Evolutionary conservation across 2,797 vertebrate genomes (phyloP), one percentile per base, ranked within the genome.

Genomic region (Botia kubotai): DNA sequence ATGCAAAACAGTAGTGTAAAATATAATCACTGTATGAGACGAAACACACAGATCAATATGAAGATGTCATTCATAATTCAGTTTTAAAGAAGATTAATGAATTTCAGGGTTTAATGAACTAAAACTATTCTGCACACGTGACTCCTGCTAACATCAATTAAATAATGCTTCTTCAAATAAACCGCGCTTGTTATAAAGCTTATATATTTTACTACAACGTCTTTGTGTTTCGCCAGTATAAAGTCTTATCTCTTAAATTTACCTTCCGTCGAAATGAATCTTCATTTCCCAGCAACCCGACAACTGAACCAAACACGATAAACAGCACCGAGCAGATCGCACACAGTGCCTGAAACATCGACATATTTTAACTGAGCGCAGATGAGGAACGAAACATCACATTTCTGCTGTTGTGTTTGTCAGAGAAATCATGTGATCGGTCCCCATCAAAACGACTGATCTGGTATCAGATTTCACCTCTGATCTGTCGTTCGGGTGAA

Each of bases 141-240:
- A 43, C 39, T 43, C n/a, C n/a, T n/a, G n/a, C n/a, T n/a, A n/a
- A n/a, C 3, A 39, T 39, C 36, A 39, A 39, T 39, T 0, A 39
- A 39, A 39, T 39, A 39, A 39, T 39, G 36, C 2, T 36, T 11
- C 0, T 53, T 13, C 12, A 12, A 13, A 0, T 55, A 19, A 21
- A 7, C 6, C 1, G 10, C 19, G 29, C 55, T 0, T 11, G 13
- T n/a, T n/a, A n/a, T n/a, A n/a, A n/a, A n/a, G n/a, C n/a, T 72
- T 3, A 0, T 17, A 19, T 4, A 11, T 1, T 7, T 11, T n/a
- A n/a, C n/a, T n/a, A n/a, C n/a, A 3, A 13, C 7, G 0, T 48
- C 1, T 62, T 43, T 60, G 71, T 4, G 21, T n/a, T 1, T 39
- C 39, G 4, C 10, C 5, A 6, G 16, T 19, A 8, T 17, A 13